These are phyloP conservation scores for Eupristina koningsbergeri DNA, from an alignment of 1,140 invertebrate species.

Conservation along the genomic window DNA sequence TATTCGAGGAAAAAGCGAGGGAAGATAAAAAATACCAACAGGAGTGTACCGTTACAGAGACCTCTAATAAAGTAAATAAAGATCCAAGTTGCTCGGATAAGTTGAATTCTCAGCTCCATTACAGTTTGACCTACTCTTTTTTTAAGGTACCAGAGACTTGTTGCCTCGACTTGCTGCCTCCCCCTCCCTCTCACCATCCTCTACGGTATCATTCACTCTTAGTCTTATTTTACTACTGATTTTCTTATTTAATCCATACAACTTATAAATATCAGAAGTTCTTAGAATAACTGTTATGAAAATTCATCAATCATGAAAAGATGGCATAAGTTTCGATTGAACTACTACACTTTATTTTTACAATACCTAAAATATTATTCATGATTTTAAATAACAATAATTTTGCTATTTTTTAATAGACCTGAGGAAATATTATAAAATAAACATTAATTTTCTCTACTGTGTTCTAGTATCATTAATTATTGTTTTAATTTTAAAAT, in stretches of 20 bases:
- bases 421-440: too few relatives aligned
- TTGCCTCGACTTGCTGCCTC: too few relatives aligned
- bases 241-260: neutral
- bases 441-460: too few relatives aligned
- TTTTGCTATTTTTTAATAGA: neutral
- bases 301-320: slow-evolving; percentile 35
- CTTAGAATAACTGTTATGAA: neutral
- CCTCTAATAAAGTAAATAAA: slow-evolving; percentile 63
- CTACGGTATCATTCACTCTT: neutral
- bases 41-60: slow-evolving; percentile 52
- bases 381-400: neutral
- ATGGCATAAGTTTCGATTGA: neutral
- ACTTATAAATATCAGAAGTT: neutral
- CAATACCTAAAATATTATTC: neutral
- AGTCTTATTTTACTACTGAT: neutral
- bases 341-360: slow-evolving; percentile 20
- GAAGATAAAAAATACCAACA: neutral
- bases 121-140: too few relatives aligned
- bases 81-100: slow-evolving; percentile 58
- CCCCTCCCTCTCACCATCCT: neutral
- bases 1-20: slow-evolving; percentile 51
- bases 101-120: slow-evolving; percentile 52
- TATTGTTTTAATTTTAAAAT: too few relatives aligned
- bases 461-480: too few relatives aligned
- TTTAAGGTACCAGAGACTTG: too few relatives aligned